Base-by-base conservation (phyloP, 1,140 invertebrate genomes). In the Heliothis subflexa region DNA sequence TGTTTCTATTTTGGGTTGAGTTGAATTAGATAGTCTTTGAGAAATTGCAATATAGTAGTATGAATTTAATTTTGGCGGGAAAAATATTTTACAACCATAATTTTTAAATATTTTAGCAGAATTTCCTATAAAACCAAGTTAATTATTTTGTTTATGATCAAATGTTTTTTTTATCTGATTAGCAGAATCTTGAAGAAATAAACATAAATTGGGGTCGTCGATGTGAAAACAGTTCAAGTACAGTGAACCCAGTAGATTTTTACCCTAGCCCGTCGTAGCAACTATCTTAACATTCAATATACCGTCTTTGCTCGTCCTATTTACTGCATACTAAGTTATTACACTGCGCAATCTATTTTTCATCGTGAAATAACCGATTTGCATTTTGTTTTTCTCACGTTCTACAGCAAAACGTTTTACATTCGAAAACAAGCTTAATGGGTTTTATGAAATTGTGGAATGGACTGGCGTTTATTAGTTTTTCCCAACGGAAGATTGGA, bases 261-360 rank as follows among this genome's bases (percentile, higher is more conserved):
- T 11, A 3, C 11, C 64, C 18, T 28, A 12, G 40, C 61, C 68
- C 68, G 14, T 28, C n/a, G 16, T 25, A 71, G 49, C 50, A 71
- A 71, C 68, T 71, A 71, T 71, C 68, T 71, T 55, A 71, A 55
- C 68, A 71, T 71, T 71, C 68, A 71, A 28, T 71, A 55, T 71
- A 54, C 7, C 68, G 28, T 33, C 68, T 16, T 12, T 3, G 50
- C 47, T 12, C 68, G 28, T 40, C 68, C 68, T 71, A 71, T 71
- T 71, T 71, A 55, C 68, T 71, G 68, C 68, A 71, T 71, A 71
- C 68, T 55, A 71, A 71, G 68, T 71, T 55, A 71, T 71, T 55
- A 71, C 68, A 71, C 52, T 54, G 68, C 68, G 68, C 68, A 71
- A 71, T 71, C 68, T 71, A 71, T 71, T 71, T 71, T 71, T 71